A percentile compares a stretch with the other conserved stretches of the same genome.
phyloP scores from a whole-genome alignment of 2,888 invertebrate genomes.

The Sminthurides aquaticus region DNA sequence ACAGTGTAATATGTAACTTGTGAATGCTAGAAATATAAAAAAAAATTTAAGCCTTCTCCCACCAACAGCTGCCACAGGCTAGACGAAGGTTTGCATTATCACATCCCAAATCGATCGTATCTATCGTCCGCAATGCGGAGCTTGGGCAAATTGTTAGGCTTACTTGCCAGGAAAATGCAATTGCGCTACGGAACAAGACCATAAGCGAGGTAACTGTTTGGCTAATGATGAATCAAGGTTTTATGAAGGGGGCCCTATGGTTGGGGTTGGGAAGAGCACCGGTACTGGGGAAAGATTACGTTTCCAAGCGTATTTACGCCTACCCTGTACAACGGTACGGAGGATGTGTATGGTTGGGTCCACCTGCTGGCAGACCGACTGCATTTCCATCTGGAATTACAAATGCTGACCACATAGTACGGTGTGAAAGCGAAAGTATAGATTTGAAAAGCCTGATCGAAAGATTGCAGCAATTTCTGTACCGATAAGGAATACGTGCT shows the following conservation, averaged over 20 bases:
- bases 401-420: constrained; percentile 44
- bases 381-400: constrained; percentile 54
- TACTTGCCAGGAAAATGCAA: constrained; percentile 35
- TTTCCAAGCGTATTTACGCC: constrained; percentile 31
- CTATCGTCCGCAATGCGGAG: constrained; percentile 29
- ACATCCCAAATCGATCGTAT: too few relatives aligned
- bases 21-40: too few relatives aligned
- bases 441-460: constrained; percentile 48
- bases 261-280: constrained; percentile 37
- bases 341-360: constrained; percentile 34
- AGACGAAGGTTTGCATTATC: too few relatives aligned
- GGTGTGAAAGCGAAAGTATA: constrained; percentile 53
- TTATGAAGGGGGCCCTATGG: constrained; percentile 40
- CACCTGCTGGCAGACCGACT: constrained; percentile 46
- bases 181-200: constrained; percentile 41
- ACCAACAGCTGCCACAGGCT: too few relatives aligned
- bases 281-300: constrained; percentile 35
- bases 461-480: constrained; percentile 61
- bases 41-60: too few relatives aligned
- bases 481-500: constrained; percentile 58
- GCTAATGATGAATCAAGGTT: constrained; percentile 34
- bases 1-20: too few relatives aligned
- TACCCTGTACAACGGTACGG: constrained; percentile 35
- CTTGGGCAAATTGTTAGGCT: constrained; percentile 32
- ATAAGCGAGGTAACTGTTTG: constrained; percentile 31